Conservation (phyloP, 1,140 invertebrate species). For the Radopholus similis region DNA sequence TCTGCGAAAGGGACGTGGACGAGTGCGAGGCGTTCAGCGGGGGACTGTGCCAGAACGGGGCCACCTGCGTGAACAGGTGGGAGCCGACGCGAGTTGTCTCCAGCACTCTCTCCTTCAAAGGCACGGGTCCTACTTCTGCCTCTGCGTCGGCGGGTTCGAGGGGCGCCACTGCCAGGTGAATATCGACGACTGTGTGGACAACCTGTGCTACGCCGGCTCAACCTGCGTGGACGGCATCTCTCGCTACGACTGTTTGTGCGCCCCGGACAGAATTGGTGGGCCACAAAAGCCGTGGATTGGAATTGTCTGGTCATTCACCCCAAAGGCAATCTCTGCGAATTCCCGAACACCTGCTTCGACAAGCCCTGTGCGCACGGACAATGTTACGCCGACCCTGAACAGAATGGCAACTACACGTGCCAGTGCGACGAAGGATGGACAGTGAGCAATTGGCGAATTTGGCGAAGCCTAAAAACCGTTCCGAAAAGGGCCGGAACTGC, state of each 20-base stretch:
- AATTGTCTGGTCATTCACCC: background rate
- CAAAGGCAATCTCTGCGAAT: constrained; percentile 31
- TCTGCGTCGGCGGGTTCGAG: constrained; percentile 78
- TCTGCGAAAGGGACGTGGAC: constrained; percentile 82
- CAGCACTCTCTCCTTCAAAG: too few species aligned
- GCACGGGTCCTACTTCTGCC: constrained; percentile 83
- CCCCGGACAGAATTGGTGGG: constrained; percentile 73
- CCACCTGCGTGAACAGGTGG: constrained; percentile 79
- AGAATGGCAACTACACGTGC: constrained; percentile 20
- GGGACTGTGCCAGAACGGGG: constrained; percentile 77
- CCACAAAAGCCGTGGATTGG: background rate
- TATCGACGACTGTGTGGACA: constrained; percentile 30
- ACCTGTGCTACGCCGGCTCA: constrained; percentile 70
- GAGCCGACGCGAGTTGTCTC: too few species aligned
- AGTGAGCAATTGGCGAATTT: constrained; percentile 9
- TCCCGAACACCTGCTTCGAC: constrained; percentile 27
- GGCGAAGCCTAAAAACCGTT: constrained; percentile 19
- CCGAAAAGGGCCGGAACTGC: constrained; percentile 79
- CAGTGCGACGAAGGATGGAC: constrained; percentile 24
- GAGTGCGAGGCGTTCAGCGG: constrained; percentile 78
- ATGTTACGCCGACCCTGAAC: constrained; percentile 15
- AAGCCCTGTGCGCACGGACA: constrained; percentile 15
- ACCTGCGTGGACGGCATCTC: constrained; percentile 94
- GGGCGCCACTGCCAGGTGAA: background rate
- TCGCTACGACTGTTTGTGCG: constrained; percentile 89